These are phyloP conservation scores for Lochmaea capreae DNA, from an alignment of 2,888 invertebrate species.

Conservation along the genomic window DNA sequence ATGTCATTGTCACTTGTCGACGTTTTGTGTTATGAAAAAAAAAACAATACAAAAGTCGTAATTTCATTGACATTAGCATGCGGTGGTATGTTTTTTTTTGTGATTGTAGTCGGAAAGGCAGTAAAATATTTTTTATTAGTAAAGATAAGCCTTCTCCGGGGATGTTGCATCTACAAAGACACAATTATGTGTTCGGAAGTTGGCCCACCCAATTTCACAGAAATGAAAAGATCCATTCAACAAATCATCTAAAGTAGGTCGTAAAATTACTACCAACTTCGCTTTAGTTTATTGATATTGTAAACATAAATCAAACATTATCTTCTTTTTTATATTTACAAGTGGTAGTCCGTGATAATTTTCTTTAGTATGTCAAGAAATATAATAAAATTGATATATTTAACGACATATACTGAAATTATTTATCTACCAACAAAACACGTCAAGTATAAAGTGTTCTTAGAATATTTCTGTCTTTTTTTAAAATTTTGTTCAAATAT, in stretches of 20 bases:
- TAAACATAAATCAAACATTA: slow-evolving; percentile 42
- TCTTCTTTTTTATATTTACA: slow-evolving; percentile 31
- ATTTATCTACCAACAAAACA: not conserved
- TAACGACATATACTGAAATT: slow-evolving; percentile 9
- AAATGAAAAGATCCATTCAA: slow-evolving; percentile 46
- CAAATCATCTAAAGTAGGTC: slow-evolving; percentile 44
- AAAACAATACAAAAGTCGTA: not conserved
- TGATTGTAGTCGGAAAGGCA: not conserved
- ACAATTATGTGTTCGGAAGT: slow-evolving; percentile 34
- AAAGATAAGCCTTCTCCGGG: slow-evolving; percentile 28
- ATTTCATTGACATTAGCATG: slow-evolving; percentile 12
- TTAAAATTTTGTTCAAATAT: too few relatives aligned
- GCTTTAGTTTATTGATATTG: slow-evolving; percentile 43
- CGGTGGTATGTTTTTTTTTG: slow-evolving; percentile 1
- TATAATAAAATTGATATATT: slow-evolving; percentile 18
- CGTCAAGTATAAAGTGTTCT: too few relatives aligned
- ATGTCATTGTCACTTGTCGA: too few relatives aligned
- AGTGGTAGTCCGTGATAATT: slow-evolving; percentile 11
- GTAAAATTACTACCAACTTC: slow-evolving; percentile 43
- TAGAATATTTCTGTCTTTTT: too few relatives aligned
- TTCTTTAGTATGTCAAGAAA: slow-evolving; percentile 15
- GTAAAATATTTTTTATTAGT: slow-evolving; percentile 30
- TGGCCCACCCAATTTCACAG: slow-evolving; percentile 43
- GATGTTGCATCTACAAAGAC: slow-evolving; percentile 33
- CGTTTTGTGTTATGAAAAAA: not conserved